Conservation (phyloP, 2,888 invertebrate species). For the Palloptera scutellata region DNA sequence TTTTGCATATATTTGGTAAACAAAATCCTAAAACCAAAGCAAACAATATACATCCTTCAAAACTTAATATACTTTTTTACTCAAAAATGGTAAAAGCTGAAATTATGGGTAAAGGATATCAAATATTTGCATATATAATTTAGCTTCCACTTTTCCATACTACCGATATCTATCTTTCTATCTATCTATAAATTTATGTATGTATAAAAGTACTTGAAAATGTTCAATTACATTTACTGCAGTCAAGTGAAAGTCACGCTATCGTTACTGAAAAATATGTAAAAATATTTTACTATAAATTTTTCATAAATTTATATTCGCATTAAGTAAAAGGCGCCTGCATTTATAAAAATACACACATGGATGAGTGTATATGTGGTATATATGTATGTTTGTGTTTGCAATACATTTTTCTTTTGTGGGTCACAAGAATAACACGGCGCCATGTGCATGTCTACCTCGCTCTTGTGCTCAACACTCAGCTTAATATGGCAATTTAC, state of each 20-base stretch:
- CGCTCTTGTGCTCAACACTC: background rate
- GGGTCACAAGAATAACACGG: constrained; percentile 12
- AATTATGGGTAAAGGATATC: no score
- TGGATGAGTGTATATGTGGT: background rate
- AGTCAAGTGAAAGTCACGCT: background rate
- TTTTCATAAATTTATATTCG: constrained; percentile 7
- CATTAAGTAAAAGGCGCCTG: background rate
- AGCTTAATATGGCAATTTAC: constrained; percentile 50
- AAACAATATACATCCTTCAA: no score
- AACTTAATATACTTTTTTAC: no score
- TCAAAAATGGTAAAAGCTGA: no score
- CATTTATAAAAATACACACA: background rate
- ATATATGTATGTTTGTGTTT: background rate
- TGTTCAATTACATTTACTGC: background rate
- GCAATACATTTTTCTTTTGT: constrained; percentile 15
- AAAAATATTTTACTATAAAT: background rate
- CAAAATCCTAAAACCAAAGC: no score
- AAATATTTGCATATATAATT: no score
- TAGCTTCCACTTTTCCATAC: no score
- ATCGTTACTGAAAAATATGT: background rate
- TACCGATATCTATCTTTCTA: no score
- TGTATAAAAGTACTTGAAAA: no score
- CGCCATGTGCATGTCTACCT: background rate
- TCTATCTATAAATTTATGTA: no score
- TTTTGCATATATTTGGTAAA: no score